Conservation (phyloP, 2,113 vertebrate species). For the Rhea pennata region DNA sequence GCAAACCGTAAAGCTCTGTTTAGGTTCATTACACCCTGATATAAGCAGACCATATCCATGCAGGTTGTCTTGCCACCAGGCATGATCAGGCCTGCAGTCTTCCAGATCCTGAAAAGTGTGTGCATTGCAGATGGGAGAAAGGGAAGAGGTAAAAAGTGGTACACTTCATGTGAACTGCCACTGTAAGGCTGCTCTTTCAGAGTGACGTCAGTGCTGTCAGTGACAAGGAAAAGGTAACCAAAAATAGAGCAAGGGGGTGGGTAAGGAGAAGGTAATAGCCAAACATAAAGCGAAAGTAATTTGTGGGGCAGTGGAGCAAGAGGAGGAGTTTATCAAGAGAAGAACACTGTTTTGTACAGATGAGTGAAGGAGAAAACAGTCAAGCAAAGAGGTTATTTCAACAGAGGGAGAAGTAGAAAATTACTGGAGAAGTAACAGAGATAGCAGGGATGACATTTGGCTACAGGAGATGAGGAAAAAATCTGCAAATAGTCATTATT, state of each 20-base stretch:
- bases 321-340: neutral
- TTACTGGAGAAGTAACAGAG: neutral
- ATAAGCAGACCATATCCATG: too few relatives aligned
- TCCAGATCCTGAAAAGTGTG: neutral
- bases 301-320: neutral
- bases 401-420: neutral
- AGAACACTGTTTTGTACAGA: neutral
- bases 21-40: neutral
- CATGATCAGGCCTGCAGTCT: neutral
- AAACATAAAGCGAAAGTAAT: neutral
- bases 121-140: neutral
- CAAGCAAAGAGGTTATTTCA: neutral
- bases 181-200: neutral
- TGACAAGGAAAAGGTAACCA: neutral
- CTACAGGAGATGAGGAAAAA: neutral
- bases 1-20: neutral
- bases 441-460: neutral
- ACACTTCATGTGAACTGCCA: accelerated
- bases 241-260: neutral
- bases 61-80: neutral
- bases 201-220: neutral
- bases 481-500: neutral
- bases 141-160: neutral
- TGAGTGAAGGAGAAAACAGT: neutral
- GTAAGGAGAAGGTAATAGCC: neutral